Evolutionary conservation across 1,140 invertebrate species (phyloP).

Genomic region (Watersipora subatra): DNA sequence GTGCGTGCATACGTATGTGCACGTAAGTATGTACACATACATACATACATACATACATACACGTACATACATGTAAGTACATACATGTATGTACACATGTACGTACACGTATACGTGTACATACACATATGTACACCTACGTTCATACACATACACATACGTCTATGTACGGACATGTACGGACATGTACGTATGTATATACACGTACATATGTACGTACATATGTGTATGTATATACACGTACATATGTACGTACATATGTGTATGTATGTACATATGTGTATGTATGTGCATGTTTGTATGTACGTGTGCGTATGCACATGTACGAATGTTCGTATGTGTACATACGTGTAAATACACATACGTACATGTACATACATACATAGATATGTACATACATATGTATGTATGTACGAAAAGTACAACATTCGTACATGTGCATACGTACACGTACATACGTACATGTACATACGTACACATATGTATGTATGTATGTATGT

Average conservation of each 20-base stretch:
- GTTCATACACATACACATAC: background rate
- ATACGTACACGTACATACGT: constrained; percentile 1
- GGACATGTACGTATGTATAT: constrained; percentile 4
- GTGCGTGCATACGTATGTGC: background rate
- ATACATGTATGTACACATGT: background rate
- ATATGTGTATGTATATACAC: constrained; percentile 3
- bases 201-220: constrained; percentile 1
- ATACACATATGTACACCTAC: background rate
- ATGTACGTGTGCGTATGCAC: constrained; percentile 3
- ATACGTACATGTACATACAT: background rate
- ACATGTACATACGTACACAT: constrained; percentile 1
- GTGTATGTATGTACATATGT: background rate
- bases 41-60: constrained; percentile 1
- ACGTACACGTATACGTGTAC: background rate
- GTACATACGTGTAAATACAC: constrained; percentile 1
- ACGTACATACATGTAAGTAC: background rate
- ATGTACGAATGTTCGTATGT: constrained; percentile 2
- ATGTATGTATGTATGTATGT: constrained; percentile 4
- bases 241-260: background rate
- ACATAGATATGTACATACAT: no score
- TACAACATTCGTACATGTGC: constrained; percentile 1
- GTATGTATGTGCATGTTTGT: constrained; percentile 2
- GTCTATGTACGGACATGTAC: background rate
- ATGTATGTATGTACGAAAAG: no score
- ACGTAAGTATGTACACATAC: background rate